Base-by-base conservation (phyloP, 2,113 vertebrate species). In the Meriones unguiculatus region DNA sequence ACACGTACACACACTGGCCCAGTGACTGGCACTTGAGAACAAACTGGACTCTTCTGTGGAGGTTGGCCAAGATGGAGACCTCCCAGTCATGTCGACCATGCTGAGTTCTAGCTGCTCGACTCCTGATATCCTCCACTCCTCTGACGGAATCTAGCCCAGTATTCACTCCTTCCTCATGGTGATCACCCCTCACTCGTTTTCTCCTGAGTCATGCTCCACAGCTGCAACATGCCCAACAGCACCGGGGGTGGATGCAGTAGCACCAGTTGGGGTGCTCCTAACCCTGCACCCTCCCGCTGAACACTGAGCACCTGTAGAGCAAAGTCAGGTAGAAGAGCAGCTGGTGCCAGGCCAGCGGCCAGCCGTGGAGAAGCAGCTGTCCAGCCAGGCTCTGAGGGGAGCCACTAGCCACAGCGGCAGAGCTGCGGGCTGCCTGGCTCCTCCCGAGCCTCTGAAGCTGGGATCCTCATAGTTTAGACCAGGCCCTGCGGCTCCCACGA, bases 21-120 rank as follows among this genome's bases (percentile, higher is more conserved):
- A 86, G 76, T 38, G 98, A 97, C 46, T 98, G 94, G 97, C 99
- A 99, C 87, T 97, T 98, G 92, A 99, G 95, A 17, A 98, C 98
- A 90, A 99, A 99, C 41, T 98, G 97, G 10, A 99, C 99, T 0
- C 99, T 99, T 89, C 93, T 97, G 62, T 98, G 98, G 54, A 99
- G 20, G 12, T 99, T 98, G 96, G 99, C 98, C 98, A 99, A 95
- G 72, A 98, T 99, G 28, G 99, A 99, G 7, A 99, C 98, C 57
- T 46, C 46, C 99, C 99, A 0, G 98, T 99, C 35, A 99, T 98
- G 97, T 99, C 99, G 28, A 99, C 98, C 0, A 99, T 99, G 98
- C 99, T 99, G 95, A 99, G 98, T 52, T 99, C 98, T 72, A 99
- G 98, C 97, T 99, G 99, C 97, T 99, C 99, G 25, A 99, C 99